phyloP scores from a whole-genome alignment of 2,797 vertebrate species.

The Mallotus villosus region DNA sequence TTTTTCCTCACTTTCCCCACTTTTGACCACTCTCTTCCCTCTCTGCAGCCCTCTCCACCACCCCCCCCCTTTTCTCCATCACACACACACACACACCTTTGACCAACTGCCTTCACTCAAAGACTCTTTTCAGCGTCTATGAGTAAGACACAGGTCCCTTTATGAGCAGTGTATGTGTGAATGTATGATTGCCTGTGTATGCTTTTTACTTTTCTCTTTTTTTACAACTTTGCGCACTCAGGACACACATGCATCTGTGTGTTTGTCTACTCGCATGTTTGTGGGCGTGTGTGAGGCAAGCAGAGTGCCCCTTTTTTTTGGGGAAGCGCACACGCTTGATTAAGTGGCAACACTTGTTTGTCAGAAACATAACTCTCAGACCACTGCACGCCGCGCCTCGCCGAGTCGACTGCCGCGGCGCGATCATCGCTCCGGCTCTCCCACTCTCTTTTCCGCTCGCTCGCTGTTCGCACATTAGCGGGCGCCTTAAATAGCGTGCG shows the following conservation, averaged over 20 bases:
- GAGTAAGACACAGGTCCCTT: background rate
- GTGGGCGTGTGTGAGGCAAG: background rate
- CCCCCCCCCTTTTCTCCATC: background rate
- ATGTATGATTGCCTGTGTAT: background rate
- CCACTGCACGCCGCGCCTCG: too few relatives aligned
- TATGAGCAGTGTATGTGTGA: background rate
- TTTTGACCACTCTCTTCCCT: background rate
- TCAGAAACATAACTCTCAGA: background rate
- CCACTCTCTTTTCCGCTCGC: background rate
- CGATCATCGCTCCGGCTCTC: background rate
- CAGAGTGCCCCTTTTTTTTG: background rate
- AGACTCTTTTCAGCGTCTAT: background rate
- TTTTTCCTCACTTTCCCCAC: background rate
- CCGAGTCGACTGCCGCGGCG: background rate
- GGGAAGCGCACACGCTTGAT: background rate
- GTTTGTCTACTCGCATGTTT: background rate
- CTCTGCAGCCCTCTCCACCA: background rate
- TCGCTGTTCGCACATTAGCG: background rate
- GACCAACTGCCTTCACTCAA: background rate
- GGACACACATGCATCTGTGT: too few relatives aligned
- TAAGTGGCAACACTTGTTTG: background rate
- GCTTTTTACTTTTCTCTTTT: too few relatives aligned
- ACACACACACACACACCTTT: background rate
- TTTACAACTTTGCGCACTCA: too few relatives aligned
- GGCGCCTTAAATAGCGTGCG: too few relatives aligned